These are phyloP conservation scores for Lucilia sericata DNA, from an alignment of 1,140 invertebrate genomes.

Conservation along the genomic window DNA sequence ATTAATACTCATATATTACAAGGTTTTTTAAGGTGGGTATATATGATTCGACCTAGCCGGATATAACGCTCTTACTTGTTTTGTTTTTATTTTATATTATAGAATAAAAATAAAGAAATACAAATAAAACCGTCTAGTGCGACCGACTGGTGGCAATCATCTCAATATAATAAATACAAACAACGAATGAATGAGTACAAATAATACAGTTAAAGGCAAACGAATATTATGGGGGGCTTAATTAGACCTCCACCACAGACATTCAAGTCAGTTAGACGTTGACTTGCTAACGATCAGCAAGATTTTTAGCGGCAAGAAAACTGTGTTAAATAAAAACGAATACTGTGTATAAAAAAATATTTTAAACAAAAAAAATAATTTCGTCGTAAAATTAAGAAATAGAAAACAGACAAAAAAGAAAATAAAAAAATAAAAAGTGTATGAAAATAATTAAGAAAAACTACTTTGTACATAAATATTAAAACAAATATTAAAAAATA, in stretches of 20 bases:
- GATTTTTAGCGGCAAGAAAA: background rate
- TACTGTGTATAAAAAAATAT: background rate
- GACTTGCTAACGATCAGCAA: slow-evolving; percentile 15
- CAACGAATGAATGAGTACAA: too few relatives aligned
- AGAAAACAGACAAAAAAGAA: background rate
- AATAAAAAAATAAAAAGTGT: background rate
- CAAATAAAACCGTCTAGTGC: background rate
- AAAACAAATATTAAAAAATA: background rate
- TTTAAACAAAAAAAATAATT: too few relatives aligned
- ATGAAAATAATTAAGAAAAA: background rate
- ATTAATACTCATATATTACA: too few relatives aligned
- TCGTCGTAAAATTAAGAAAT: background rate
- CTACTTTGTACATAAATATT: background rate
- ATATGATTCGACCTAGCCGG: too few relatives aligned
- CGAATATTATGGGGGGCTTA: background rate
- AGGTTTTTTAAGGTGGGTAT: too few relatives aligned
- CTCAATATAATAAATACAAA: too few relatives aligned
- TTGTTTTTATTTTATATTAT: background rate
- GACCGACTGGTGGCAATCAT: background rate
- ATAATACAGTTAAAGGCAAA: slow-evolving; percentile 8
- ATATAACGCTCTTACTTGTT: too few relatives aligned
- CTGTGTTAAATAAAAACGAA: too few relatives aligned
- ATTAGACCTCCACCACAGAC: slow-evolving; percentile 7
- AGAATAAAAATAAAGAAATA: background rate
- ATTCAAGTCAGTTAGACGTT: slow-evolving; percentile 5